Evolutionary conservation across 2,113 vertebrate species (phyloP), one percentile per base, ranked within the genome.

Genomic region (Indicator indicator): DNA sequence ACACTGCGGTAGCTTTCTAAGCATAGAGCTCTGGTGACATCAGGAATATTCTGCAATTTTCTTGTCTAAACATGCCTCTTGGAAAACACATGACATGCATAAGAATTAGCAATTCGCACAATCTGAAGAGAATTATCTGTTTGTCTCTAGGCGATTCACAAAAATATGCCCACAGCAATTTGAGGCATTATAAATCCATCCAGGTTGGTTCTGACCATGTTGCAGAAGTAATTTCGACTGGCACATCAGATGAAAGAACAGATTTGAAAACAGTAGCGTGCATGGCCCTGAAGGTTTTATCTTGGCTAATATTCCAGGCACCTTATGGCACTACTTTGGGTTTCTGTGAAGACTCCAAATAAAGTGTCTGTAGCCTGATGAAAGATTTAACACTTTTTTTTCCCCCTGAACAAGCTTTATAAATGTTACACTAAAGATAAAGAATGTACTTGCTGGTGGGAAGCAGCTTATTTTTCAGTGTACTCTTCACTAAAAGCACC

Each of bases 221-320:
- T 97, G 97, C 95, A 97, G 97, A 98, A 98, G 97, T 97, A 96
- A 97, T 98, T 97, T 96, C 95, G 97, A 91, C 97, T 96, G 96
- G 94, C 97, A 96, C 70, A 74, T 97, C 97, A 96, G 95, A 96
- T 97, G 94, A 97, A 97, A 97, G 97, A 97, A 97, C 98, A 98
- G 97, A 97, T 98, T 98, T 98, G 97, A 96, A 97, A 97, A 97
- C 98, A 97, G 96, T 96, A 95, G 97, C 94, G 84, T 97, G 94
- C 67, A 36, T 87, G 94, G 95, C 97, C 97, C 97, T 95, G 92
- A 97, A 97, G 97, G 93, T 95, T 97, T 98, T 95, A 84, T 95
- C 97, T 97, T 97, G 97, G 96, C 96, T 97, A 95, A 96, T 97
- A 96, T 95, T 97, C 96, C 94, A 86, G 88, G 88, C 92, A 97